Evolutionary conservation across 2,113 vertebrate genomes (phyloP).

Genomic region (Colaptes auratus): DNA sequence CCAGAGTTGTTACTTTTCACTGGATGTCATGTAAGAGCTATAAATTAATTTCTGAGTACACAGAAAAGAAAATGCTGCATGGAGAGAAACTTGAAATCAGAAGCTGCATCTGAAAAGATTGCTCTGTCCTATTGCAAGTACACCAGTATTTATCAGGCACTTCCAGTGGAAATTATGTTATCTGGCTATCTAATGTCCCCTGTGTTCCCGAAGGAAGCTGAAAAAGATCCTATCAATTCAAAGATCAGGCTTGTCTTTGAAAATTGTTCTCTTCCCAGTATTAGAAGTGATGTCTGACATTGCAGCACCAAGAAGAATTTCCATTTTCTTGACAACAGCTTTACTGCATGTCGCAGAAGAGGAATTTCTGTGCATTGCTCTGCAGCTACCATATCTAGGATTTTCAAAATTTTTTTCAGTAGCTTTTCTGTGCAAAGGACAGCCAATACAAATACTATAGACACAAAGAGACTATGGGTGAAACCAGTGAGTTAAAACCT

Average conservation of each 20-base stretch:
- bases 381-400: not conserved
- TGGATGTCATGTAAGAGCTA: not conserved
- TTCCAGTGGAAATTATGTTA: not conserved
- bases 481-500: not conserved
- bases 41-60: not conserved
- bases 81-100: not conserved
- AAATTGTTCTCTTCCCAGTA: not conserved
- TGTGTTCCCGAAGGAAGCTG: not conserved
- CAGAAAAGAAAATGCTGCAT: not conserved
- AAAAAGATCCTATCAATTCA: not conserved
- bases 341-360: not conserved
- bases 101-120: not conserved
- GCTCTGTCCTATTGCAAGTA: not conserved
- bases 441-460: not conserved
- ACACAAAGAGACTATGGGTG: not conserved
- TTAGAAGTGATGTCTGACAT: not conserved
- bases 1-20: slow-evolving; percentile 11
- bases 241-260: not conserved
- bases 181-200: not conserved
- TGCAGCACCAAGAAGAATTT: not conserved
- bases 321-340: not conserved
- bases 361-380: not conserved
- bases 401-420: not conserved
- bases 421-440: not conserved
- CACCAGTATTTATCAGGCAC: not conserved